Evolutionary conservation across 2,888 invertebrate species (phyloP), one percentile per base, ranked within the genome.

Genomic region (Microctonus aethiopoides): DNA sequence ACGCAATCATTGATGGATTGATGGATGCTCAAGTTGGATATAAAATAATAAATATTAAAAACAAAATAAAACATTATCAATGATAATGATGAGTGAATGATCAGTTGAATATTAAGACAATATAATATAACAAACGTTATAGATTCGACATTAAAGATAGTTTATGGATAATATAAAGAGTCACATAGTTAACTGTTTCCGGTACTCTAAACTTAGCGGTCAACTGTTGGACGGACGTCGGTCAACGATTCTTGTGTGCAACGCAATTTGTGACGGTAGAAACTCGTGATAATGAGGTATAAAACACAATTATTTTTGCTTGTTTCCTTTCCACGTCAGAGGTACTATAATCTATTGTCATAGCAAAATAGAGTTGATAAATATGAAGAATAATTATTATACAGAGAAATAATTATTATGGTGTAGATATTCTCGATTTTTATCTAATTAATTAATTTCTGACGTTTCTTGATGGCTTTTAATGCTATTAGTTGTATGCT

Each of bases 191-290:
- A 59, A 36, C 65, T 52, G n/a, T 29, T 67, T 67, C 51, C 41
- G 61, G 41, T 36, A 52, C 26, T 41, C 39, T 69, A 39, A 51
- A 46, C 32, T 68, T 52, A 7, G 46, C 61, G 61, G 51, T 65
- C 59, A 36, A 34, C 36, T 69, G 41, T 39, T 29, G 11, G n/a
- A 41, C 20, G 57, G 26, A 67, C 59, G 36, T 65, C 61, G 39
- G 64, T 46, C 52, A 52, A 54, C 64, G 67, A 68, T 71, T 59
- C 63, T 20, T 36, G 16, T 16, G 20, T 72, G 73, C 78, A 72
- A 74, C 76, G 76, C 73, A 81, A 81, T 76, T 77, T 76, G 80
- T 76, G 76, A 75, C 76, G 76, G 68, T 66, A 62, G 66, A 64
- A 72, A 71, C 71, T 34, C 51, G 66, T 64, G 68, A 71, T 71